A percentile compares a stretch with the other conserved stretches of the same genome.
Conservation (phyloP, 2,113 vertebrate species). For the Passer montanus region DNA sequence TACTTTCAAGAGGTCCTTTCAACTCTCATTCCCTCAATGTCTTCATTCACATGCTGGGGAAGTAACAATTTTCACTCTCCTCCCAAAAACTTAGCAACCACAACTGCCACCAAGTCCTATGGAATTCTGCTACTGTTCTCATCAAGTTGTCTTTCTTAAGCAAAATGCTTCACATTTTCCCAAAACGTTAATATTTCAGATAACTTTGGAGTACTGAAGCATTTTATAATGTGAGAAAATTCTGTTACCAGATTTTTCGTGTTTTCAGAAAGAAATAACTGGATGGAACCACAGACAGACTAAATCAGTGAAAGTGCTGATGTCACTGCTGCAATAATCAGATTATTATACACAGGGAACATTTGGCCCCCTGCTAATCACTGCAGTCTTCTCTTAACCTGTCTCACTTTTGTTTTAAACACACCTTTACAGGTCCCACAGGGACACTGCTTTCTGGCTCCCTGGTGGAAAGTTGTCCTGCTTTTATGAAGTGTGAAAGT, state of each 20-base stretch:
- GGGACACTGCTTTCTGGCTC: background rate
- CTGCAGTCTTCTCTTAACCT: background rate
- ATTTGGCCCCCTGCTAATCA: background rate
- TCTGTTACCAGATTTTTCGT: background rate
- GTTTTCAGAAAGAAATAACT: background rate
- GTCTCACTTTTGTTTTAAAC: constrained; percentile 22
- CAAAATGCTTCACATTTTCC: background rate
- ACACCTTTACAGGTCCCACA: background rate
- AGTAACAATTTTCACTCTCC: background rate
- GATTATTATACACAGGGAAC: background rate
- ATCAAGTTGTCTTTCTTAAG: background rate
- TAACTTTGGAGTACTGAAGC: background rate
- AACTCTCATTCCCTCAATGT: background rate
- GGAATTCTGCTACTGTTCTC: background rate
- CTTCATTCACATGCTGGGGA: background rate
- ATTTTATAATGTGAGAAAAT: background rate
- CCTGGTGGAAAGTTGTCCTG: constrained; percentile 24
- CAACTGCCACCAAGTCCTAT: background rate
- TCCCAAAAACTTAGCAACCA: background rate
- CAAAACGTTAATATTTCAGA: background rate
- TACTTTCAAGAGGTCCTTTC: background rate
- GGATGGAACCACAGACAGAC: background rate
- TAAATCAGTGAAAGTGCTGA: background rate
- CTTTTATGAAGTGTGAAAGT: constrained; percentile 44
- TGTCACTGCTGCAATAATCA: background rate